phyloP scores from a whole-genome alignment of 2,113 vertebrate species.

The Australoheros scitulus region DNA sequence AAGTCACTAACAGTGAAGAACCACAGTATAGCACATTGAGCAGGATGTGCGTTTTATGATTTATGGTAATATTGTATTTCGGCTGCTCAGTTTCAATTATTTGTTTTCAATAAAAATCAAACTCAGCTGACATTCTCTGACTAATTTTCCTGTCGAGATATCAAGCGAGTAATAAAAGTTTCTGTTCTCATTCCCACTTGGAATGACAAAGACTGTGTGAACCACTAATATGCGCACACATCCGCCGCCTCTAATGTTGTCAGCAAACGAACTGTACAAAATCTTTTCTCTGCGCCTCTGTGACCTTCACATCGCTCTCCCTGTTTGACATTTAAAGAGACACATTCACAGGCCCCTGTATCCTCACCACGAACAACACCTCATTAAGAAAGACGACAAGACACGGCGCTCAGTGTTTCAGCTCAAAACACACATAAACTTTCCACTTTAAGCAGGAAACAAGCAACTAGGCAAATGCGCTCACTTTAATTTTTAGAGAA shows the following conservation, averaged over 20 bases:
- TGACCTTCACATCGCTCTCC: constrained; percentile 4
- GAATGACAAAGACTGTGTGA: constrained; percentile 47
- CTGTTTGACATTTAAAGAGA: constrained; percentile 11
- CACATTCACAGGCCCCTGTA: neutral
- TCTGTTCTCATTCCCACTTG: constrained; percentile 61
- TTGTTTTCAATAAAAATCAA: constrained; percentile 67
- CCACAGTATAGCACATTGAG: constrained; percentile 57
- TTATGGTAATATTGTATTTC: constrained; percentile 72
- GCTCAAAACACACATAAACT: neutral
- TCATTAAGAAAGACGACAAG: constrained; percentile 55
- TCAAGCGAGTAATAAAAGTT: constrained; percentile 50
- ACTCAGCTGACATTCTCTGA: constrained; percentile 49
- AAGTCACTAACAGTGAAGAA: constrained; percentile 64
- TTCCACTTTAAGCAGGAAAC: neutral
- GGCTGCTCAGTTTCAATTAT: constrained; percentile 64
- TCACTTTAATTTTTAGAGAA: constrained; percentile 16
- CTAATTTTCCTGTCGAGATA: constrained; percentile 62
- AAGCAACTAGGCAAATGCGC: neutral
- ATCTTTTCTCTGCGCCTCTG: neutral
- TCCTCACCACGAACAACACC: constrained; percentile 27
- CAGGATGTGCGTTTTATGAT: constrained; percentile 68
- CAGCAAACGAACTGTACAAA: constrained; percentile 22
- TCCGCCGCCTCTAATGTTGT: constrained; percentile 25
- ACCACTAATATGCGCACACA: constrained; percentile 34
- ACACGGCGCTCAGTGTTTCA: constrained; percentile 49